Conservation (phyloP, 2,888 invertebrate species). For the Eucera pruinosa region DNA sequence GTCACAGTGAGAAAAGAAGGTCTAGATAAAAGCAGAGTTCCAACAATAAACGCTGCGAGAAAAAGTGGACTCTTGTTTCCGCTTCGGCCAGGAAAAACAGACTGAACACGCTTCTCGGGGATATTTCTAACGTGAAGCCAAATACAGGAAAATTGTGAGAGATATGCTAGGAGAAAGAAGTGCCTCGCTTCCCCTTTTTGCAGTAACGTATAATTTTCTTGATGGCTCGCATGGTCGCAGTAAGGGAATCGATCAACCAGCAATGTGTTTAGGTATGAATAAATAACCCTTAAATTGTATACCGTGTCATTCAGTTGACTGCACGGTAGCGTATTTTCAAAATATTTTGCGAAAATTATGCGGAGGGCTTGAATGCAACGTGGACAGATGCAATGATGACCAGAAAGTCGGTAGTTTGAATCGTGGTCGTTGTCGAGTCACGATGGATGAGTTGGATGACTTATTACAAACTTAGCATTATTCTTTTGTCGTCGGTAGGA, state of each 20-base stretch:
- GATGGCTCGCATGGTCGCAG: background rate
- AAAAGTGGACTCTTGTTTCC: background rate
- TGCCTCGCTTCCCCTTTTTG: background rate
- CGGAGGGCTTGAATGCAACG: background rate
- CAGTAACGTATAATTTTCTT: slow-evolving; percentile 5
- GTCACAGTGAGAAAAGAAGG: no score
- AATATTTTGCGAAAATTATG: background rate
- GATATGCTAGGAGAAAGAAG: no score
- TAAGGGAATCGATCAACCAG: background rate
- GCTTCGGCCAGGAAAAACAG: background rate
- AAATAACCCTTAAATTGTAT: background rate
- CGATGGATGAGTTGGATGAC: background rate
- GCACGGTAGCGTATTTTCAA: background rate
- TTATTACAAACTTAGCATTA: background rate
- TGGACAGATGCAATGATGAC: background rate
- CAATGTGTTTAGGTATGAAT: background rate
- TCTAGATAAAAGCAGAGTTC: no score
- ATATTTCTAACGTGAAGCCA: background rate
- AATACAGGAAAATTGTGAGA: background rate
- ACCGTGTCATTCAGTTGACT: background rate
- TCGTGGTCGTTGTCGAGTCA: no score
- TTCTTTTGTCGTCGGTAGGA: slow-evolving; percentile 10
- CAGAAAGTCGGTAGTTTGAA: slow-evolving; percentile 2
- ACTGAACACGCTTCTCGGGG: background rate
- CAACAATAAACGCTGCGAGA: no score